Evolutionary conservation across 2,113 vertebrate species (phyloP).

Genomic region (Protomyctophum bolini): DNA sequence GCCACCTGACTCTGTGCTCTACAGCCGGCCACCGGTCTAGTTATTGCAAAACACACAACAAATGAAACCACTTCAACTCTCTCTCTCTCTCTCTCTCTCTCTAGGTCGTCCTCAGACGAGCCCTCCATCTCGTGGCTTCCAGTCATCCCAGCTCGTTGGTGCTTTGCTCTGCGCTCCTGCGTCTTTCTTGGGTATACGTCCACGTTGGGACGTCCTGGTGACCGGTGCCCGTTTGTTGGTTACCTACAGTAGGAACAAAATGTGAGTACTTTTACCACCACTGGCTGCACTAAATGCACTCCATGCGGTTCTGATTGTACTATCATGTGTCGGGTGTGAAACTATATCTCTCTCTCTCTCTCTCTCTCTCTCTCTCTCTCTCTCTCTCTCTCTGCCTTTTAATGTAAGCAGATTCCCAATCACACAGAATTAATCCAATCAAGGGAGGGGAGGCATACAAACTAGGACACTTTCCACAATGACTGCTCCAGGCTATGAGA

Average conservation of each 20-base stretch:
- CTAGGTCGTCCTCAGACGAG: too few species aligned
- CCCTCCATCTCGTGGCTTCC: too few species aligned
- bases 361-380: slow-evolving; percentile 46
- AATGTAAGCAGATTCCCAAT: slow-evolving; percentile 77
- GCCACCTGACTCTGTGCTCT: too few species aligned
- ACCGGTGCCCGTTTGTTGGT: too few species aligned
- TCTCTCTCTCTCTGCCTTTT: slow-evolving; percentile 38
- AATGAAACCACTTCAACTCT: too few species aligned
- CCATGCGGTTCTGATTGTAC: slow-evolving; percentile 12
- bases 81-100: too few species aligned
- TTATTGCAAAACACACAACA: too few species aligned
- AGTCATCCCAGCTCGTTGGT: too few species aligned
- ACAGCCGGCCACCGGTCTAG: too few species aligned
- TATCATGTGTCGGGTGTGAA: slow-evolving; percentile 30
- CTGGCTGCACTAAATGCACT: neutral
- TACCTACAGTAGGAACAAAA: neutral
- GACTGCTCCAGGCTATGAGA: slow-evolving; percentile 76
- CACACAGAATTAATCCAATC: slow-evolving; percentile 74
- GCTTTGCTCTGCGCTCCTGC: too few species aligned
- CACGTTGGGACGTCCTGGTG: too few species aligned
- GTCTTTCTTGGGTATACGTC: neutral
- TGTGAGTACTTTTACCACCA: too few species aligned
- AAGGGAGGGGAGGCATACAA: slow-evolving; percentile 62
- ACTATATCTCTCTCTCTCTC: slow-evolving; percentile 38
- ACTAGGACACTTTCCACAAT: slow-evolving; percentile 75